A percentile compares a stretch with the other conserved stretches of the same genome.
Conservation (phyloP, 2,113 vertebrate genomes). For the Epinephelus fuscoguttatus region DNA sequence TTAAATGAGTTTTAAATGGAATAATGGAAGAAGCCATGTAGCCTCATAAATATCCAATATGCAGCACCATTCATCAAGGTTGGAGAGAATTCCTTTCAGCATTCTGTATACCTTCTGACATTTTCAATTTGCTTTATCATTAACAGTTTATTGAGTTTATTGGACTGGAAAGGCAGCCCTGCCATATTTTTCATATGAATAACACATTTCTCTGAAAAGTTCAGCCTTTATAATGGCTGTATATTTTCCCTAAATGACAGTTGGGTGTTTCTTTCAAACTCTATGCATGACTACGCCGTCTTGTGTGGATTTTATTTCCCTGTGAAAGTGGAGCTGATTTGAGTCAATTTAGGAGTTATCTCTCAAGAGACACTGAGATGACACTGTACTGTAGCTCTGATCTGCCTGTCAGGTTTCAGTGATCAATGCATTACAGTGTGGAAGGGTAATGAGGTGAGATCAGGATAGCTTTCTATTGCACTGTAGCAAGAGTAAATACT, state of each 20-base stretch:
- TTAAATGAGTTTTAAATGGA: conserved; percentile 65
- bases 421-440: conserved; percentile 22
- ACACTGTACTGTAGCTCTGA: conserved; percentile 7
- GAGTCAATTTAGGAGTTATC: conserved; percentile 37
- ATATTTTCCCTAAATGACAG: conserved; percentile 59
- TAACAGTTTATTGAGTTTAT: conserved; percentile 71
- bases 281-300: conserved; percentile 3
- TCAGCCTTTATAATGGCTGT: conserved; percentile 32
- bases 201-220: conserved; percentile 46
- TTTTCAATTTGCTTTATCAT: conserved; percentile 79
- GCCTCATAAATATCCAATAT: conserved; percentile 65
- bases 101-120: conserved; percentile 73
- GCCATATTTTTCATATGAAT: conserved; percentile 58
- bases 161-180: conserved; percentile 63
- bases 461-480: background rate
- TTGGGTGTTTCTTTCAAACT: conserved; percentile 48
- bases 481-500: conserved; percentile 1
- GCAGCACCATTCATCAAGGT: conserved; percentile 60
- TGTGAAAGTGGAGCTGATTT: conserved; percentile 33
- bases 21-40: conserved; percentile 52
- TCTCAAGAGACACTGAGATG: conserved; percentile 37
- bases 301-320: conserved; percentile 17
- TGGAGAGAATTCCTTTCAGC: conserved; percentile 48
- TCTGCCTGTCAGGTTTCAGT: conserved; percentile 20
- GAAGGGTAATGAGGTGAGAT: conserved; percentile 34